These are phyloP conservation scores for Heteromormyrus szaboi DNA, from an alignment of 2,797 vertebrate species.

Conservation along the genomic window DNA sequence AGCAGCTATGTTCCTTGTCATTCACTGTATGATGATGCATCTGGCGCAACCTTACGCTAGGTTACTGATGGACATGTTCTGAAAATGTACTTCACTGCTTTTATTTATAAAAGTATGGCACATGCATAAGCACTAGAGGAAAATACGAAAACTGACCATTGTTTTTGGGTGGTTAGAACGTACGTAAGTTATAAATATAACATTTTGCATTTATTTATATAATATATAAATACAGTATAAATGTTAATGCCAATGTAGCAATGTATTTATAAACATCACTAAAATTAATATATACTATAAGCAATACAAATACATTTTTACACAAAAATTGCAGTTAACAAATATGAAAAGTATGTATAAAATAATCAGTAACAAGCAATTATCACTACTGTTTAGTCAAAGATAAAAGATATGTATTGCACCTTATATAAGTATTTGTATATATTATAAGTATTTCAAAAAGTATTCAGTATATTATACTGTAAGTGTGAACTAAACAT, in stretches of 20 bases:
- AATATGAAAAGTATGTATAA: neutral
- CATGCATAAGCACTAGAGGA: neutral
- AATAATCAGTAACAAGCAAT: neutral
- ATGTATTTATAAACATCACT: neutral
- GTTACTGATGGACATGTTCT: neutral
- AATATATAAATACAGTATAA: neutral
- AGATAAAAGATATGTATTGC: neutral
- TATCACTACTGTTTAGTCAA: neutral
- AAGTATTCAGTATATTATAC: neutral
- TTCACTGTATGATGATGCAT: neutral
- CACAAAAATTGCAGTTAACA: neutral
- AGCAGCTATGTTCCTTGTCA: neutral
- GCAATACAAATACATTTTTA: neutral
- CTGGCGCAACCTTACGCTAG: neutral
- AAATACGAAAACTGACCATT: neutral
- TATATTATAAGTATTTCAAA: neutral
- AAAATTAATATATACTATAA: neutral
- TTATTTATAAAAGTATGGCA: neutral
- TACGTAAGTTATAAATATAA: neutral
- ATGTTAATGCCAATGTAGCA: neutral
- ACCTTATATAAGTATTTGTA: neutral
- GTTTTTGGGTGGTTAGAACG: neutral
- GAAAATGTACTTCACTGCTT: neutral
- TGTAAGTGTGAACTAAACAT: neutral
- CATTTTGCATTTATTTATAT: neutral